Evolutionary conservation across 2,113 vertebrate species (phyloP).

Genomic region (Pangasianodon hypophthalmus): DNA sequence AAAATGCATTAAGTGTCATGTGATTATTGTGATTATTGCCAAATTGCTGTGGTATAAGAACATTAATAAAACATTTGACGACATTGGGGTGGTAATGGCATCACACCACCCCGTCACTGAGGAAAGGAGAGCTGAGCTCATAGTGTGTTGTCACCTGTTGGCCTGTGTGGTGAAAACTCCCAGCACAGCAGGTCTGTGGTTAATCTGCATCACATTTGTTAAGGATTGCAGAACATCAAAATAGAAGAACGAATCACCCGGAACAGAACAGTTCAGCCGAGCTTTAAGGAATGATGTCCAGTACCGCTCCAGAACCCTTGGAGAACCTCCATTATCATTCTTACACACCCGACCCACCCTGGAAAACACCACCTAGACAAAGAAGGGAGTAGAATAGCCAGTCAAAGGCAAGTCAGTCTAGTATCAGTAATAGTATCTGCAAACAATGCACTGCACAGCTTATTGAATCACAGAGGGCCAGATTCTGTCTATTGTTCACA

Average conservation of each 20-base stretch:
- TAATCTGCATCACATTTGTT: conserved; percentile 77
- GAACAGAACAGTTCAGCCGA: conserved; percentile 89
- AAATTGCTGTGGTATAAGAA: neutral
- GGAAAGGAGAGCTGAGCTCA: neutral
- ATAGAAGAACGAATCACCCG: conserved; percentile 89
- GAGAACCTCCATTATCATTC: conserved; percentile 91
- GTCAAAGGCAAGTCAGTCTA: neutral
- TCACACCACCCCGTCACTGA: neutral
- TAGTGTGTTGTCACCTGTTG: conserved; percentile 79
- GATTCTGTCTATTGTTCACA: neutral
- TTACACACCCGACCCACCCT: conserved; percentile 92
- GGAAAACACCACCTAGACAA: conserved; percentile 87
- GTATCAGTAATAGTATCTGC: neutral
- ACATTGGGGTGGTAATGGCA: neutral
- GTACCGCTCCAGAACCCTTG: conserved; percentile 89
- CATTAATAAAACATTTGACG: neutral
- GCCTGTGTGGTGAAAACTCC: conserved; percentile 91
- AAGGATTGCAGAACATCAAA: conserved; percentile 93
- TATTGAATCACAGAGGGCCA: neutral
- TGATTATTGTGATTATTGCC: no score
- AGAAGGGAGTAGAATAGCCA: neutral
- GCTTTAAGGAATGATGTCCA: conserved; percentile 97
- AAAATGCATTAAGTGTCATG: neutral
- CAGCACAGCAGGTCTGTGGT: conserved; percentile 81
- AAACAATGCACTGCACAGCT: neutral